phyloP scores from a whole-genome alignment of 2,113 vertebrate species.

The Corydoras sp. region DNA sequence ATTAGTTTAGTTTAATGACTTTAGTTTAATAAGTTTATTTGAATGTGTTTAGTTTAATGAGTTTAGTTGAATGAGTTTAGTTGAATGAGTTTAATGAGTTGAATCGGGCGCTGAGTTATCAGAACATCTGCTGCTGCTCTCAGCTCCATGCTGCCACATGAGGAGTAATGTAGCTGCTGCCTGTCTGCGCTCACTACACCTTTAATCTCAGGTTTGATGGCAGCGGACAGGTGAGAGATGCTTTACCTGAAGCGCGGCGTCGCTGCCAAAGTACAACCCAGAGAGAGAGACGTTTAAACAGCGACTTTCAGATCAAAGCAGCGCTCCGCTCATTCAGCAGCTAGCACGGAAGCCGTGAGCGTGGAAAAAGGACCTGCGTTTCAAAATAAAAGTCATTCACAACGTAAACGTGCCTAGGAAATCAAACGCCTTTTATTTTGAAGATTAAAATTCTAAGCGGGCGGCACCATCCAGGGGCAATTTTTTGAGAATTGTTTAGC shows the following conservation, averaged over 20 bases:
- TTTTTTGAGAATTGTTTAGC: too few species aligned
- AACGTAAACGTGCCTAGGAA: too few species aligned
- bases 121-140: not conserved
- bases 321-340: slow-evolving; percentile 19
- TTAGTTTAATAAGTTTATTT: too few species aligned
- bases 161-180: not conserved
- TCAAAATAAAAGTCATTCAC: slow-evolving; percentile 20
- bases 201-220: not conserved
- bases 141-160: slow-evolving; percentile 29
- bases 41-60: too few species aligned
- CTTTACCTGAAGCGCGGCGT: slow-evolving; percentile 12
- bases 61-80: too few species aligned
- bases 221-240: not conserved
- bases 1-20: too few species aligned
- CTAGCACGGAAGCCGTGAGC: slow-evolving; percentile 8
- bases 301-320: not conserved
- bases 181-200: not conserved
- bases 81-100: too few species aligned
- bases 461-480: too few species aligned
- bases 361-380: not conserved
- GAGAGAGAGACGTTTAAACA: not conserved
- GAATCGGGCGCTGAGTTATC: too few species aligned
- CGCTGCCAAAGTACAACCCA: not conserved
- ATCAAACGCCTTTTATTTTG: too few species aligned
- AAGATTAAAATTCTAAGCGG: too few species aligned